A percentile compares a stretch with the other conserved stretches of the same genome.
phyloP scores from a whole-genome alignment of 2,113 vertebrate species.

The Trogon surrucura region DNA sequence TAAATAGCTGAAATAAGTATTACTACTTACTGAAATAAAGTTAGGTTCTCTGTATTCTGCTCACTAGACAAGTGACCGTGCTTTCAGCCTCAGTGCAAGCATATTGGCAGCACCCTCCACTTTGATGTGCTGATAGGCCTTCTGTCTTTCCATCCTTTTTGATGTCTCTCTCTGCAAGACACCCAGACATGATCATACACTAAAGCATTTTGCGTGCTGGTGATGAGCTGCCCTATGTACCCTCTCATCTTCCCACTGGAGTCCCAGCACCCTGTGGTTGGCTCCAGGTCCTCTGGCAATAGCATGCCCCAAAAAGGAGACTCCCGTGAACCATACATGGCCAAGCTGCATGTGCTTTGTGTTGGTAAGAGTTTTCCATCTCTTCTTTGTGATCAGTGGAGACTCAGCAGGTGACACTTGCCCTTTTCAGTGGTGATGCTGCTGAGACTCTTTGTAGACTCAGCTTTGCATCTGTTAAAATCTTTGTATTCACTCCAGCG shows the following conservation, averaged over 20 bases:
- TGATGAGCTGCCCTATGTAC: rapidly evolving
- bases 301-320: neutral
- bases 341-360: rapidly evolving
- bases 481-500: neutral
- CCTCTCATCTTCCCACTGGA: neutral
- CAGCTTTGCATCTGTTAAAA: neutral
- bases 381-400: neutral
- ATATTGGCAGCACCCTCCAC: neutral
- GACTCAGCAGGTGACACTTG: neutral
- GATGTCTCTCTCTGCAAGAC: neutral
- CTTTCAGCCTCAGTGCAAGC: neutral
- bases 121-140: neutral
- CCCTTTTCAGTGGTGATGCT: neutral
- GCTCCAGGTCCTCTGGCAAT: neutral
- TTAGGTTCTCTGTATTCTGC: neutral
- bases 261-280: neutral
- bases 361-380: neutral
- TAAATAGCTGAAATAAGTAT: neutral
- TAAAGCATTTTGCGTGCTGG: neutral
- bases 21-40: neutral
- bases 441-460: neutral
- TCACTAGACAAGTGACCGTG: neutral
- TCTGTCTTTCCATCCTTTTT: neutral
- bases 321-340: neutral
- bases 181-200: neutral